phyloP scores from a whole-genome alignment of 2,113 vertebrate genomes.

The Desmodus rotundus region DNA sequence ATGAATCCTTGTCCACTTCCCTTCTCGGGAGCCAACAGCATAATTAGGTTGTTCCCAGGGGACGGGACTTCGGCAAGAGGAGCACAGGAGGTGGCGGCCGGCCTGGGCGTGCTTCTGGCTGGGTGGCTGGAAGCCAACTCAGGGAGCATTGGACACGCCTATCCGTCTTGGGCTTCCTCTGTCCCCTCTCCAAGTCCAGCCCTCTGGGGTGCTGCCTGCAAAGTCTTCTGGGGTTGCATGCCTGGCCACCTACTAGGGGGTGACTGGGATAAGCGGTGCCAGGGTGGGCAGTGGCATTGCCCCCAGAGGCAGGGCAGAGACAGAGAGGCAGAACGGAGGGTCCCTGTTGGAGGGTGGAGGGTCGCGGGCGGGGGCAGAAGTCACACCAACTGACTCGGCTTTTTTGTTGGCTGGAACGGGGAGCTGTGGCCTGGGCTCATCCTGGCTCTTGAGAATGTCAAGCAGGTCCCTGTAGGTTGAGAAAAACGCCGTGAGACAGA shows the following conservation, averaged over 20 bases:
- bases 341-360: background rate
- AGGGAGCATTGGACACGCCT: fast-evolving
- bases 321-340: background rate
- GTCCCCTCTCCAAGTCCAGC: background rate
- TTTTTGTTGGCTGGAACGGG: background rate
- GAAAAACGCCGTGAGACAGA: background rate
- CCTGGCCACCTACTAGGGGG: background rate
- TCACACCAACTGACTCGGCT: background rate
- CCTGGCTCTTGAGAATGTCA: fast-evolving
- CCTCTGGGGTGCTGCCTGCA: background rate
- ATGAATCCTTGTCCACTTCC: background rate
- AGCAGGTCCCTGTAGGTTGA: background rate
- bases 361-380: fast-evolving
- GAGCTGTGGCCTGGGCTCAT: background rate
- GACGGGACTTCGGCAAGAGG: fast-evolving
- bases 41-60: background rate
- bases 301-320: background rate
- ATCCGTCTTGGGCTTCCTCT: fast-evolving
- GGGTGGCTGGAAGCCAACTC: fast-evolving
- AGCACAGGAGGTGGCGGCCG: fast-evolving
- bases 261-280: fast-evolving
- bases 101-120: fast-evolving
- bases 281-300: fast-evolving
- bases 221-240: background rate
- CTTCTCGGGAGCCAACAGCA: fast-evolving